These are phyloP conservation scores for Nyctibius bracteatus DNA, from an alignment of 2,113 vertebrate genomes.

Conservation along the genomic window DNA sequence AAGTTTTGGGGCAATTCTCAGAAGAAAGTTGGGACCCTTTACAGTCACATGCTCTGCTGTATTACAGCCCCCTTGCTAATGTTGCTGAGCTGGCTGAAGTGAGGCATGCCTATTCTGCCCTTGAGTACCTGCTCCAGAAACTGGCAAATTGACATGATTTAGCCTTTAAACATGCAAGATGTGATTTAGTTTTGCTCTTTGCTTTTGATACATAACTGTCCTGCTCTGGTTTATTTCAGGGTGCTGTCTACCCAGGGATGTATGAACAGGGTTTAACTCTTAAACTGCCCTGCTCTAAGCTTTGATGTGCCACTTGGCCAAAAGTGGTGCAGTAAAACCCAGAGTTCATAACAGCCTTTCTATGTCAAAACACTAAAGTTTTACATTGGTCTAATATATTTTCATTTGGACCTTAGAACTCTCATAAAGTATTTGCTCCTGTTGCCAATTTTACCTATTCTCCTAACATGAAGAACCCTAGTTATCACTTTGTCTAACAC, in stretches of 20 bases:
- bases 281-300: neutral
- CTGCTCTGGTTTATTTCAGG: neutral
- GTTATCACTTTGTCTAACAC: neutral
- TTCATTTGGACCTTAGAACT: neutral
- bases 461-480: neutral
- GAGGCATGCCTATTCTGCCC: neutral
- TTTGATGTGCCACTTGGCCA: neutral
- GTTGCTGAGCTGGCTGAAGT: neutral
- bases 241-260: neutral
- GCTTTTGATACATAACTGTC: neutral
- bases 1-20: neutral
- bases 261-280: neutral
- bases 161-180: neutral
- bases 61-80: neutral
- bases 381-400: slow-evolving; percentile 7
- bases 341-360: neutral
- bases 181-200: neutral
- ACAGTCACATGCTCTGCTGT: neutral
- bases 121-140: neutral
- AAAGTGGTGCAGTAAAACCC: neutral
- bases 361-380: neutral
- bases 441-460: neutral
- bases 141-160: neutral
- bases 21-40: neutral
- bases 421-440: neutral